A percentile compares a stretch with the other conserved stretches of the same genome.
These are phyloP conservation scores for Microdon myrmicae DNA, from an alignment of 2,888 invertebrate genomes.

Conservation along the genomic window DNA sequence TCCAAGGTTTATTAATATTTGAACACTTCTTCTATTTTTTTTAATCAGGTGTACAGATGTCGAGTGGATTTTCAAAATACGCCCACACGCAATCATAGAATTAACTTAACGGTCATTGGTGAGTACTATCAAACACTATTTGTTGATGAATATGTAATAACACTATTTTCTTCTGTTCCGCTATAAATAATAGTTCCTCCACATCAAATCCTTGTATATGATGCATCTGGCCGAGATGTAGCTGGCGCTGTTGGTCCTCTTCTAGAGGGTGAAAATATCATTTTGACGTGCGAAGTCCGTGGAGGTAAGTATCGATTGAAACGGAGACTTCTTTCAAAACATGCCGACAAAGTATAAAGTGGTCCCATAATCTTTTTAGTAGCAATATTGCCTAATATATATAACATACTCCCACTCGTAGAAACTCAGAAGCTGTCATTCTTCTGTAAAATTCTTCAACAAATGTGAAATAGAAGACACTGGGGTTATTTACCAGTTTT, in stretches of 20 bases:
- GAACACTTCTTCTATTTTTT: not conserved
- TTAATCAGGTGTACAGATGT: constrained; percentile 76
- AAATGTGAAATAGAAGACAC: too few species aligned
- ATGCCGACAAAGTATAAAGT: too few species aligned
- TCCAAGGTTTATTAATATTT: not conserved
- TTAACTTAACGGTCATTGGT: constrained; percentile 91
- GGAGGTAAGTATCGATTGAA: constrained; percentile 84
- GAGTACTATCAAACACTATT: constrained; percentile 66
- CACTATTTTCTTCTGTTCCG: constrained; percentile 62
- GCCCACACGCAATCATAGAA: constrained; percentile 87
- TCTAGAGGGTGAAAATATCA: constrained; percentile 82
- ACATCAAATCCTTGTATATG: constrained; percentile 84
- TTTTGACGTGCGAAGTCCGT: constrained; percentile 86
- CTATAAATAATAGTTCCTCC: constrained; percentile 79
- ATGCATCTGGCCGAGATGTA: constrained; percentile 84
- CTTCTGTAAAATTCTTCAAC: too few species aligned
- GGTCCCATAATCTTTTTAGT: too few species aligned
- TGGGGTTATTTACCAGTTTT: too few species aligned
- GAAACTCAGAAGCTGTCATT: too few species aligned
- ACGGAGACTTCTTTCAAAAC: too few species aligned
- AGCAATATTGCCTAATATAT: too few species aligned
- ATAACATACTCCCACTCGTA: too few species aligned
- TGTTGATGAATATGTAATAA: not conserved
- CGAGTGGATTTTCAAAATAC: constrained; percentile 90
- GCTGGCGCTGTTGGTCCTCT: constrained; percentile 84